Conservation (phyloP, 2,888 invertebrate species). For the Hedya salicella region DNA sequence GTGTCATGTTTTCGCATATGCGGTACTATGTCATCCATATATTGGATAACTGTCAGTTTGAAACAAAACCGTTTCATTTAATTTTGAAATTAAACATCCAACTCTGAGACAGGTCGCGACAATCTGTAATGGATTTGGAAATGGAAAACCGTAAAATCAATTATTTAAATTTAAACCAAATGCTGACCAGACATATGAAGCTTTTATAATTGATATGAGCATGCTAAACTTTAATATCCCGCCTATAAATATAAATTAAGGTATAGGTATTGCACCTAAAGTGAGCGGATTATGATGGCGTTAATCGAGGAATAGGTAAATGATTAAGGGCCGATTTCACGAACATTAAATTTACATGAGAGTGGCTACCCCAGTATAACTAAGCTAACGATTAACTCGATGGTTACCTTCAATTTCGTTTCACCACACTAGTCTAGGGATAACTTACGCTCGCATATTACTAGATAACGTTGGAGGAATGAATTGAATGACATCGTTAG, state of each 20-base stretch:
- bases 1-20: not conserved
- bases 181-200: not conserved
- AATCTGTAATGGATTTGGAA: conserved; percentile 42
- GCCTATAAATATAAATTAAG: not conserved
- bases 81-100: conserved; percentile 39
- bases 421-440: no score
- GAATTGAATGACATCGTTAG: no score
- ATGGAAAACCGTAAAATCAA: conserved; percentile 40
- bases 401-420: no score
- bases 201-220: not conserved
- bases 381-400: no score
- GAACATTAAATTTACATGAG: no score
- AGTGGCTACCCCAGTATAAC: no score
- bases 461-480: no score
- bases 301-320: no score
- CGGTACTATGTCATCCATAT: not conserved
- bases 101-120: conserved; percentile 26
- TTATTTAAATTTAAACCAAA: conserved; percentile 45
- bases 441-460: no score
- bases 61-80: not conserved
- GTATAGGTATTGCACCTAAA: no score
- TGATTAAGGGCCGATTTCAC: no score
- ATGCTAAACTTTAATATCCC: not conserved
- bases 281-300: no score
- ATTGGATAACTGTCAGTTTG: not conserved